Conservation (phyloP, 2,113 vertebrate genomes). For the Diphyllodes magnificus region DNA sequence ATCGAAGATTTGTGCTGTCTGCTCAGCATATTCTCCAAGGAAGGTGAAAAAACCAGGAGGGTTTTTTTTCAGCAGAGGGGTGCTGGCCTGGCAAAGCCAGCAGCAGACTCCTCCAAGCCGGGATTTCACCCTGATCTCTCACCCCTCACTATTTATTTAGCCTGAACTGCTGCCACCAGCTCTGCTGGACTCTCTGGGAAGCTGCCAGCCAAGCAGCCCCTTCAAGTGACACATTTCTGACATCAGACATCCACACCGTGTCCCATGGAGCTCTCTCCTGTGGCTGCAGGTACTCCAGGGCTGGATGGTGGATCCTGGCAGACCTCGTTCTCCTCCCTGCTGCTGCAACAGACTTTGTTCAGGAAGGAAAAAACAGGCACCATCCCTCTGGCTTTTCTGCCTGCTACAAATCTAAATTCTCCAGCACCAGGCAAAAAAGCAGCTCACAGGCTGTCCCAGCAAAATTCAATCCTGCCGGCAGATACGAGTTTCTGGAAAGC, state of each 20-base stretch:
- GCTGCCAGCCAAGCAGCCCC: neutral
- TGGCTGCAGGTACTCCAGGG: neutral
- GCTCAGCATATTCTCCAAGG: neutral
- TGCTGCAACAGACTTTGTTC: neutral
- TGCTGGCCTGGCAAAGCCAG: neutral
- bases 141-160: neutral
- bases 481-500: neutral
- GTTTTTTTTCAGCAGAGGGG: neutral
- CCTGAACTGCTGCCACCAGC: neutral
- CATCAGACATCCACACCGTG: neutral
- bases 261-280: neutral
- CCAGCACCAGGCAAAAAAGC: neutral
- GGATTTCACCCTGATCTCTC: conserved; percentile 26
- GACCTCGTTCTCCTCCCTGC: neutral
- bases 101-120: neutral
- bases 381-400: neutral
- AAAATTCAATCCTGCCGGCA: neutral
- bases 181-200: conserved; percentile 21
- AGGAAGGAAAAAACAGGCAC: neutral
- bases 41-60: neutral
- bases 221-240: neutral
- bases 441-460: neutral
- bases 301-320: neutral
- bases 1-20: neutral
- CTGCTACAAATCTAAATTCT: neutral